Evolutionary conservation across 2,797 vertebrate species (phyloP).

Genomic region (Parauchenoglanis punctatus): DNA sequence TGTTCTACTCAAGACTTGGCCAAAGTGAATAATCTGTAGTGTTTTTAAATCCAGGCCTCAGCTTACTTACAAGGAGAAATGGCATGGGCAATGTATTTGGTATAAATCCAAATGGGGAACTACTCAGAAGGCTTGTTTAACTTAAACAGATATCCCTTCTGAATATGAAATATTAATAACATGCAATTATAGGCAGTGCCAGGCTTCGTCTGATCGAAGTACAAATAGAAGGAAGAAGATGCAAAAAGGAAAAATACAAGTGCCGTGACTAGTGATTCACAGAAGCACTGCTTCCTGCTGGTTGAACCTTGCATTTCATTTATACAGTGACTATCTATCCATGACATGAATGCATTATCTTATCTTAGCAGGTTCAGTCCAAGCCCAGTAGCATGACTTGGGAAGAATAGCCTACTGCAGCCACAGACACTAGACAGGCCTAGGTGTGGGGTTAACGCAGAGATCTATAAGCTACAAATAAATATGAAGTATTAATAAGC

Average conservation of each 20-base stretch:
- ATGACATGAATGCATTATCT: neutral
- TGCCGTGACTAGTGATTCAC: neutral
- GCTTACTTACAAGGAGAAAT: neutral
- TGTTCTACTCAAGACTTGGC: neutral
- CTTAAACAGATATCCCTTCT: too few species aligned
- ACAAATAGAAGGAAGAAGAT: neutral
- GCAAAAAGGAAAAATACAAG: neutral
- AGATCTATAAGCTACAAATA: neutral
- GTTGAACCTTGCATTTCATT: too few species aligned
- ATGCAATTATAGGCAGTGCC: neutral
- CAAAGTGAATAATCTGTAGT: neutral
- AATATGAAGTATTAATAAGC: neutral
- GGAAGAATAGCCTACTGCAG: neutral
- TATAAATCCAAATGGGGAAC: neutral
- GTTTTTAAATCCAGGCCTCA: neutral
- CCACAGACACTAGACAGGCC: neutral
- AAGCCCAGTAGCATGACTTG: neutral
- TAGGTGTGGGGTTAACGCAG: neutral
- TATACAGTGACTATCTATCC: neutral
- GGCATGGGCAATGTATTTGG: neutral
- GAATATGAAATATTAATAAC: neutral
- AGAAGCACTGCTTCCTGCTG: neutral
- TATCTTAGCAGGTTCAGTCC: neutral
- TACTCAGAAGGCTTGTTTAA: neutral
- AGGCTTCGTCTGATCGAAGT: neutral